Conservation (phyloP, 2,797 vertebrate genomes). For the Muraenolepis orangiensis region DNA sequence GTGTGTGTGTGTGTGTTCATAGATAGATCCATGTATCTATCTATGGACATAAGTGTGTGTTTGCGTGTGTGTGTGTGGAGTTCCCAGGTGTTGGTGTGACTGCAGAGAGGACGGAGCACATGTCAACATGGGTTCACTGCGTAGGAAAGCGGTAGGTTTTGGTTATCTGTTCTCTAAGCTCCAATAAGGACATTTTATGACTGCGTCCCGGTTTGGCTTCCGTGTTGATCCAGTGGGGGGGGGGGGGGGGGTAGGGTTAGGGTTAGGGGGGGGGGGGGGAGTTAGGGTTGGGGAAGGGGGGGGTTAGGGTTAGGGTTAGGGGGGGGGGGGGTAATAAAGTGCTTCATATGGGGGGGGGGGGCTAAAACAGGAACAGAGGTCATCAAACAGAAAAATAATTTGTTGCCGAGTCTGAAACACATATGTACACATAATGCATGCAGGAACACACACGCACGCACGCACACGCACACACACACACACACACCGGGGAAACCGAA, state of each 20-base stretch:
- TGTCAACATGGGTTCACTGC: background rate
- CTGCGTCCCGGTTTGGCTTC: background rate
- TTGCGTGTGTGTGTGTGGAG: background rate
- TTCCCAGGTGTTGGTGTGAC: background rate
- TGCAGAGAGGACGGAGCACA: background rate
- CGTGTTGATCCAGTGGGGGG: background rate
- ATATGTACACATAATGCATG: background rate
- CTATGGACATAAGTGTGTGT: background rate
- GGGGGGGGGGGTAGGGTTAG: too few relatives aligned
- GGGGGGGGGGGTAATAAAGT: background rate
- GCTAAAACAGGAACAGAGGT: background rate
- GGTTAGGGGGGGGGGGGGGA: too few relatives aligned
- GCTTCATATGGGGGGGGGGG: too few relatives aligned
- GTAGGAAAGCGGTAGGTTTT: background rate
- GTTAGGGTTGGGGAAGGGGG: background rate
- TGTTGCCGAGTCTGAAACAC: too few relatives aligned
- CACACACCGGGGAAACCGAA: background rate
- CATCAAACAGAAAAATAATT: background rate
- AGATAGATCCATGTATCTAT: conserved; percentile 8
- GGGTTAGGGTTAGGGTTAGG: background rate
- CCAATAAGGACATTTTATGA: background rate
- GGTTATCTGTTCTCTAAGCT: background rate
- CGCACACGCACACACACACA: background rate
- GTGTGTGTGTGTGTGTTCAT: conserved; percentile 7
- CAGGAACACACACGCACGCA: background rate